phyloP scores from a whole-genome alignment of 2,888 invertebrate species.

The Nudaria mundana region DNA sequence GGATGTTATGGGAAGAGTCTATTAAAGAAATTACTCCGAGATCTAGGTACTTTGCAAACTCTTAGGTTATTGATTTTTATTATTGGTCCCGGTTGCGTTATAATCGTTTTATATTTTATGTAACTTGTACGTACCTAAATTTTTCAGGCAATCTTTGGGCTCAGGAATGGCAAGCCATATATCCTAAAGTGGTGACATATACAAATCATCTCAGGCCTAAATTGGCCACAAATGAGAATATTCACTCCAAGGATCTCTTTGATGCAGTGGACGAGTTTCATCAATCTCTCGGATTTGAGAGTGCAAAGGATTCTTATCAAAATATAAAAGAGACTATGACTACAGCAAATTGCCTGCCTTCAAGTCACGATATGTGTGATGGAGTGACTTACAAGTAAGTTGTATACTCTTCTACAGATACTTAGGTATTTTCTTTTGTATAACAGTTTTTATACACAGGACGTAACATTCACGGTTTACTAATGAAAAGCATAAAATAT shows the following conservation, averaged over 20 bases:
- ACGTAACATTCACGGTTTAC: too few species aligned
- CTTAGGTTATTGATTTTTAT: too few species aligned
- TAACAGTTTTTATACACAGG: too few species aligned
- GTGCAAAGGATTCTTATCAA: constrained; percentile 82
- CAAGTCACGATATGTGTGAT: constrained; percentile 87
- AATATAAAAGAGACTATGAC: constrained; percentile 80
- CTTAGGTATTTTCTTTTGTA: too few species aligned
- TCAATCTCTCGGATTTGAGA: constrained; percentile 81
- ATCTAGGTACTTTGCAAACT: too few species aligned
- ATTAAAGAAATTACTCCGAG: too few species aligned
- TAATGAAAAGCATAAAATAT: too few species aligned
- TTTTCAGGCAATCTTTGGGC: constrained; percentile 84
- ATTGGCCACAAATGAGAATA: constrained; percentile 60
- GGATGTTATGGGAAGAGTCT: too few species aligned
- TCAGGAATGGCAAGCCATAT: constrained; percentile 81
- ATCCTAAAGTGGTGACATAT: constrained; percentile 72
- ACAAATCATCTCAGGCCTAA: constrained; percentile 77
- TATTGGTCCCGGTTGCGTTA: too few species aligned
- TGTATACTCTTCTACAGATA: too few species aligned
- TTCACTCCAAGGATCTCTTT: constrained; percentile 75
- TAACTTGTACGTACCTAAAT: too few species aligned
- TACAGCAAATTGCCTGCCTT: constrained; percentile 84
- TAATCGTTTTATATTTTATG: too few species aligned
- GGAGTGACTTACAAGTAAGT: constrained; percentile 83
- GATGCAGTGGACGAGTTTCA: constrained; percentile 83